These are phyloP conservation scores for Drosophila buzzatii DNA, from an alignment of 2,888 invertebrate genomes.

Conservation along the genomic window DNA sequence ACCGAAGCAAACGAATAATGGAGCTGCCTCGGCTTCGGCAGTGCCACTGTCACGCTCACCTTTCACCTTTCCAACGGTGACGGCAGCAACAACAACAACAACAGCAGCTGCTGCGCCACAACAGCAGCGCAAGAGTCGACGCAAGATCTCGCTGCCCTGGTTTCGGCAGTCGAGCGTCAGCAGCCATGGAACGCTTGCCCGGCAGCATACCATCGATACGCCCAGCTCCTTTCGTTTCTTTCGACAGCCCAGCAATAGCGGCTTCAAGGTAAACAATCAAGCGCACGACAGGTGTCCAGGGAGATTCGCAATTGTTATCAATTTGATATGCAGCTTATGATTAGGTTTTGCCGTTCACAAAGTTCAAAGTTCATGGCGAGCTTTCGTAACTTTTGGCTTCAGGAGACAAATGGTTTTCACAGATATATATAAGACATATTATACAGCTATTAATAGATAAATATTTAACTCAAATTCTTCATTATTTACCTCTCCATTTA, in stretches of 20 bases:
- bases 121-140: constrained; percentile 89
- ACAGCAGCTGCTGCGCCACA: constrained; percentile 84
- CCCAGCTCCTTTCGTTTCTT: constrained; percentile 94
- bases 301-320: constrained; percentile 2
- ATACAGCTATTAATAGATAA: too few relatives aligned
- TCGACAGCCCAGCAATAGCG: constrained; percentile 86
- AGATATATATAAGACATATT: too few relatives aligned
- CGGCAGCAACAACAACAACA: constrained; percentile 35
- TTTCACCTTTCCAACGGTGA: constrained; percentile 69
- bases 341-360: neutral
- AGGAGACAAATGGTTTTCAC: neutral
- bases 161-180: constrained; percentile 92
- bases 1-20: constrained; percentile 53
- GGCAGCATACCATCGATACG: constrained; percentile 96
- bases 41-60: constrained; percentile 56
- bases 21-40: constrained; percentile 40
- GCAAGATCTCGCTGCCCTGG: constrained; percentile 96
- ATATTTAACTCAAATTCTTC: neutral
- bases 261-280: constrained; percentile 83
- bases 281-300: constrained; percentile 2
- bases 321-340: constrained; percentile 9
- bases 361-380: constrained; percentile 8
- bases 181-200: constrained; percentile 89
- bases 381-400: neutral
- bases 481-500: neutral